Evolutionary conservation across 2,113 vertebrate genomes (phyloP).

Genomic region (Ploceus nigricollis): DNA sequence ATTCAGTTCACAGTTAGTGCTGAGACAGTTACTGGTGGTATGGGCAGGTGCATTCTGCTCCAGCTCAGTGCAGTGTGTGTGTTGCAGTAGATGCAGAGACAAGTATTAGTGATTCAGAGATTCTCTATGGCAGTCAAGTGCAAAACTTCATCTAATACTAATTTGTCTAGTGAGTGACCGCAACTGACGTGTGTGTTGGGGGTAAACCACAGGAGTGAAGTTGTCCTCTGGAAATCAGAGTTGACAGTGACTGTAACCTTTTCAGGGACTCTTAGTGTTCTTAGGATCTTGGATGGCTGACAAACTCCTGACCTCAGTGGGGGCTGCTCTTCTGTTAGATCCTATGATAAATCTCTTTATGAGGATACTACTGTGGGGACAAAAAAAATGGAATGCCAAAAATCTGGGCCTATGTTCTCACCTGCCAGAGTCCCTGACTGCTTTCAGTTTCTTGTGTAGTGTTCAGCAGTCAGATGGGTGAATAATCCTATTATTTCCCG

Average conservation of each 20-base stretch:
- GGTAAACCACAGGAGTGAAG: background rate
- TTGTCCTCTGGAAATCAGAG: background rate
- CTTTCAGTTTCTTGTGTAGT: background rate
- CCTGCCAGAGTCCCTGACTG: background rate
- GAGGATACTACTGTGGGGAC: background rate
- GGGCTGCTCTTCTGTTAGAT: background rate
- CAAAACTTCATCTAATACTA: background rate
- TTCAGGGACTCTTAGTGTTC: background rate
- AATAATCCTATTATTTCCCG: slow-evolving; percentile 59
- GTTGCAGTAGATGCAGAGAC: background rate
- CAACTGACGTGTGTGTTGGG: background rate
- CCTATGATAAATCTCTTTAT: background rate
- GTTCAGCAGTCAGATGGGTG: slow-evolving; percentile 34
- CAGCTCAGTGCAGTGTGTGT: background rate
- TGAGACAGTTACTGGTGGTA: background rate
- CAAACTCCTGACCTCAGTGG: background rate
- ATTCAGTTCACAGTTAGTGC: background rate
- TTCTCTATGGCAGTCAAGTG: background rate
- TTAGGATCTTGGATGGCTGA: background rate
- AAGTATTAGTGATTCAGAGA: background rate
- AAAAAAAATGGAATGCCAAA: rapidly evolving
- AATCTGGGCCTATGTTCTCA: background rate
- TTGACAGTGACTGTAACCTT: background rate
- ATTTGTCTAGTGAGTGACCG: background rate
- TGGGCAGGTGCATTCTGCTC: background rate